Evolutionary conservation across 2,888 invertebrate species (phyloP), one percentile per base, ranked within the genome.

Genomic region (Tenthredo livida): DNA sequence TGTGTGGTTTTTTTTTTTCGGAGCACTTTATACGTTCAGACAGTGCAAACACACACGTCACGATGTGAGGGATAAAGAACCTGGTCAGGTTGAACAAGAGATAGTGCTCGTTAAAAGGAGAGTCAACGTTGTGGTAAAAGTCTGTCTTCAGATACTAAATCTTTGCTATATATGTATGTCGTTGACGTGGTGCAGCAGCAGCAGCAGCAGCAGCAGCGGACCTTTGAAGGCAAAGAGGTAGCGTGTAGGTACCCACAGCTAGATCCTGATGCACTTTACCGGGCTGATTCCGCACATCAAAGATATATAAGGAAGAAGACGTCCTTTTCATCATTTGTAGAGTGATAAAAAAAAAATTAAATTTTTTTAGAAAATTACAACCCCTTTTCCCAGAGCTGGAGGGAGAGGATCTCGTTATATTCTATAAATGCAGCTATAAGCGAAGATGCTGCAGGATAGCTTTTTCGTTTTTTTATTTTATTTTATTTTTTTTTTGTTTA

Each of bases 101-200:
- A 77, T 77, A 54, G 77, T 33, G 77, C 77, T 77, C 77, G 77
- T 77, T 77, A 77, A 77, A 77, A 40, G 54, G 29, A 29, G 47
- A 77, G 77, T 77, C 50, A 77, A 77, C 72, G 50, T 77, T 54
- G 77, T 77, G 77, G 54, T 77, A 54, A 77, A 77, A 77, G 33
- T 54, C 77, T 54, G 50, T 77, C 54, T 77, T 33, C 33, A 10
- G 77, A 77, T 77, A 77, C 50, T 77, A 77, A 77, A 77, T 77
- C 77, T 77, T 54, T 9, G 33, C 29, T 29, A 29, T 29, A 29
- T 29, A 29, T 29, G 29, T 29, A 73, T 73, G 73, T 73, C 43
- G 73, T 73, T 73, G 73, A 25, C 73, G 73, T 73, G 73, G 67
- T 67, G 17, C 33, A 33, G 29, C 29, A 2, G 29, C 29, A n/a